Evolutionary conservation across 2,888 invertebrate species (phyloP).

Genomic region (Cosmia trapezina): DNA sequence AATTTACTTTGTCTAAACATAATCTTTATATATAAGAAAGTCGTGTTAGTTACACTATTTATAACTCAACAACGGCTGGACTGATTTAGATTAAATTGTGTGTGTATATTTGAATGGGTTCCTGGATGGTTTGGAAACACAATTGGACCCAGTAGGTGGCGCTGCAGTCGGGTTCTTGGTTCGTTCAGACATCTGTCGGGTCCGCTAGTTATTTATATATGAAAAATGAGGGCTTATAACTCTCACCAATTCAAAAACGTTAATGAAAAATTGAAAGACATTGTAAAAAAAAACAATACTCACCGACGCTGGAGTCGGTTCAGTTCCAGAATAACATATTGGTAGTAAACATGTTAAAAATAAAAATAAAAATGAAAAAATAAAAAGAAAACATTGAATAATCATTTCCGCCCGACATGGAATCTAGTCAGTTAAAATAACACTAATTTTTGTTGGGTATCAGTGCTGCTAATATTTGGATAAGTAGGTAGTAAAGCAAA

Average conservation of each 20-base stretch:
- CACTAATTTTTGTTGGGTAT: slow-evolving; percentile 21
- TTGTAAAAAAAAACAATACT: neutral
- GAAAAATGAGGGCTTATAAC: neutral
- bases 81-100: no score
- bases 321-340: slow-evolving; percentile 3
- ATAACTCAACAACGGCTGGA: no score
- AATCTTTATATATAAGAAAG: no score
- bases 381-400: neutral
- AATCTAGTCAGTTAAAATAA: slow-evolving; percentile 32
- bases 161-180: no score
- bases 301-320: neutral
- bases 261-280: neutral
- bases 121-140: no score
- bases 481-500: neutral
- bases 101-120: no score
- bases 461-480: neutral
- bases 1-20: no score
- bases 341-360: neutral
- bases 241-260: neutral
- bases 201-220: neutral
- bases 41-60: no score
- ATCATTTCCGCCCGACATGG: neutral
- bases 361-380: neutral
- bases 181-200: no score
- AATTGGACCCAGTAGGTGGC: no score